Evolutionary conservation across 2,888 invertebrate species (phyloP).

Genomic region (Clanis bilineata): DNA sequence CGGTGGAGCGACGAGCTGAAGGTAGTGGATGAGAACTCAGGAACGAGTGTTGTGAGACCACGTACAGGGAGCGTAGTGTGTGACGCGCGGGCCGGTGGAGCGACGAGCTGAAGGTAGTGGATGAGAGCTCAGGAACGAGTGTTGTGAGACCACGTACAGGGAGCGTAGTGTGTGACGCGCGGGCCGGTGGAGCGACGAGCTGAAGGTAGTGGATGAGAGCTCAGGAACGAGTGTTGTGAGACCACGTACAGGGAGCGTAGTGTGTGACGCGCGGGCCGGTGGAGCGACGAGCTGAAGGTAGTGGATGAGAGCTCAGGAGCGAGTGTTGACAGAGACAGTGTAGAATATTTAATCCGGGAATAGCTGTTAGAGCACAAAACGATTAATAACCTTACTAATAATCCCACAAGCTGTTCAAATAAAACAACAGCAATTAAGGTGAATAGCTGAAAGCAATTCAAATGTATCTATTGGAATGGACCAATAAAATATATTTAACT

Average conservation of each 20-base stretch:
- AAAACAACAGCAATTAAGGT: not conserved
- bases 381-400: not conserved
- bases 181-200: not conserved
- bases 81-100: not conserved
- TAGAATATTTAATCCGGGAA: not conserved
- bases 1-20: no score
- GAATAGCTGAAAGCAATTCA: conserved; percentile 6
- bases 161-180: not conserved
- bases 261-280: not conserved
- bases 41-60: no score
- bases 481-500: conserved; percentile 6
- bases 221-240: not conserved
- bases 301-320: not conserved
- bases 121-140: not conserved
- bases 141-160: no score
- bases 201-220: not conserved
- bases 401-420: not conserved
- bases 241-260: conserved; percentile 4
- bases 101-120: not conserved
- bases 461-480: conserved; percentile 2
- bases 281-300: not conserved
- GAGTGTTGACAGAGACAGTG: not conserved
- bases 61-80: no score
- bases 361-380: not conserved
- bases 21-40: no score